Conservation (phyloP, 2,888 invertebrate species). For the Pristionchus arcanus region DNA sequence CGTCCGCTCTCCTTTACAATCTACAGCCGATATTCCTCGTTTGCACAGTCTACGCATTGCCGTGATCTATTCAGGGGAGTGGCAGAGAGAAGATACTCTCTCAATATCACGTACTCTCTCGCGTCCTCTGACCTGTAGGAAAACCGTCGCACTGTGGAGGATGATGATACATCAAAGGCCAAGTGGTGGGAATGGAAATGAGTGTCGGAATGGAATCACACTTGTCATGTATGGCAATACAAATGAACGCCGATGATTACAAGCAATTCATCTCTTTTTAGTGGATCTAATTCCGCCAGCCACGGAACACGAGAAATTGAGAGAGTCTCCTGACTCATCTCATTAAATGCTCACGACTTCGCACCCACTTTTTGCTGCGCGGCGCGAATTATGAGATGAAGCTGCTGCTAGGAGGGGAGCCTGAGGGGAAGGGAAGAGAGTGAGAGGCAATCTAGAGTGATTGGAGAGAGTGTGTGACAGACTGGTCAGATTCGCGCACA, state of each 20-base stretch:
- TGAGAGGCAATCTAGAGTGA: constrained; percentile 30
- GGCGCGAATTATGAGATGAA: neutral
- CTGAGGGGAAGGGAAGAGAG: neutral
- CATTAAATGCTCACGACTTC: constrained; percentile 10
- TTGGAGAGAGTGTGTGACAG: constrained; percentile 31
- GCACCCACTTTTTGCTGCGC: constrained; percentile 22
- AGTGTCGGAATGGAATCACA: constrained; percentile 10
- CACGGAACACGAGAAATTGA: neutral
- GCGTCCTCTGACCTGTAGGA: neutral
- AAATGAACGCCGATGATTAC: neutral
- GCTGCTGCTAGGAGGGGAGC: neutral
- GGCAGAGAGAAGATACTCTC: neutral
- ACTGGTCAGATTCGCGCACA: constrained; percentile 36
- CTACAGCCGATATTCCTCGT: neutral
- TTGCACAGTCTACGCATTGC: neutral
- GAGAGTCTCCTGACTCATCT: neutral
- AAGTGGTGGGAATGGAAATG: constrained; percentile 24
- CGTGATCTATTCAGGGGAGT: neutral
- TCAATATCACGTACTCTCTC: neutral
- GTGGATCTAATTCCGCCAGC: neutral
- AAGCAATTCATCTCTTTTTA: no score
- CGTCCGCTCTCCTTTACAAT: neutral
- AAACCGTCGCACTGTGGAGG: no score
- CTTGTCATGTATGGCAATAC: neutral
- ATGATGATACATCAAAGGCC: constrained; percentile 4